Evolutionary conservation across 92 coral and sea anemone species (phyloP), one percentile per base, ranked within the genome.

Genomic region (Blastomussa wellsi): DNA sequence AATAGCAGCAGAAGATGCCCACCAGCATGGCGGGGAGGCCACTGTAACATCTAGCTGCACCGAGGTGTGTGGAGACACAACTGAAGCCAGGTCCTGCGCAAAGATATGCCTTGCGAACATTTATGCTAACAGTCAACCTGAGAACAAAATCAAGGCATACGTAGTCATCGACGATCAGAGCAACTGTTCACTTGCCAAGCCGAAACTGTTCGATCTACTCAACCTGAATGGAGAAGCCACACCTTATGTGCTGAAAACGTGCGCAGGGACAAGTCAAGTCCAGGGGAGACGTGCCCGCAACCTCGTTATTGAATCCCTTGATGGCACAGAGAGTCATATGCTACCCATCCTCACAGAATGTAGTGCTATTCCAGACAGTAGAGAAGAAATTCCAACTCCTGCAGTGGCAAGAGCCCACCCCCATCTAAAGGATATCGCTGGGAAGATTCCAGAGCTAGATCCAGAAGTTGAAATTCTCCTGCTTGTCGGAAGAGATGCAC

Each of bases 11-110:
- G 26, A 17, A 24, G 81, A 60, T n/a, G 76, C 55, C 67, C 80
- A 66, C 49, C 76, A 37, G 48, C 86, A 90, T 14, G 90, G 93
- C 76, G 81, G 60, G 93, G 93, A 90, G 93, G 22, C 88, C 6
- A n/a, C 24, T 1, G 66, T 82, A 0, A 42, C 80, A 29, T 7
- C 74, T 12, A 74, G 35, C 1, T 90, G 93, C 85, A 90, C 93
- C 5, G 69, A 90, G 44, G 53, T 90, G 22, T 82, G 91, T 31
- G 75, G 77, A 16, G 53, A 32, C 17, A 57, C 37, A 31, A 10
- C 17, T 9, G 79, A 64, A 29, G 39, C 82, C 33, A 74, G 33
- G 35, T 90, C 93, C 17, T 90, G 91, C 32, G 29, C 88, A 22
- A 90, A 87, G 62, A 88, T 90, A 36, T 90, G 88, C 13, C 87